A percentile compares a stretch with the other conserved stretches of the same genome.
These are phyloP conservation scores for Nanorana parkeri DNA, from an alignment of 2,113 vertebrate species.

Conservation along the genomic window DNA sequence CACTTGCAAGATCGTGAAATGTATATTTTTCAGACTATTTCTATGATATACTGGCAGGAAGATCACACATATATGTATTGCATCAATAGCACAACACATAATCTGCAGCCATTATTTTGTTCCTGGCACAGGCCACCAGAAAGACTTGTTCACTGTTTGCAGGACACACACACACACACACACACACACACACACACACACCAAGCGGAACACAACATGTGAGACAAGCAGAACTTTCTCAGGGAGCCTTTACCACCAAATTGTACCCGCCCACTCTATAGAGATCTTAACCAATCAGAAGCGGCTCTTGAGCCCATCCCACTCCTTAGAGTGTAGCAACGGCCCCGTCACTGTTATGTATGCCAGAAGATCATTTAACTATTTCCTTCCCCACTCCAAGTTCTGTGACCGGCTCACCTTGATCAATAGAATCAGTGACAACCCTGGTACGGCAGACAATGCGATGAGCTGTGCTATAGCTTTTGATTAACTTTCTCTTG, in stretches of 20 bases:
- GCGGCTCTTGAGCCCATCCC: conserved; percentile 11
- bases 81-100: too few relatives aligned
- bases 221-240: conserved; percentile 8
- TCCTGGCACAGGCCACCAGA: neutral
- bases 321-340: conserved; percentile 3
- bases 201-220: neutral
- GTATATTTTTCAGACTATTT: too few relatives aligned
- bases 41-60: too few relatives aligned
- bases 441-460: neutral
- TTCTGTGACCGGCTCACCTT: neutral
- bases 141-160: neutral
- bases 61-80: too few relatives aligned
- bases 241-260: neutral
- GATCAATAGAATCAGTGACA: neutral
- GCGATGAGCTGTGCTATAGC: neutral
- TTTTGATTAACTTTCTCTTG: too few relatives aligned
- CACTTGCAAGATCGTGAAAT: too few relatives aligned
- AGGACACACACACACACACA: neutral
- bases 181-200: neutral
- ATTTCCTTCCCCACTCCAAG: neutral
- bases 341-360: neutral
- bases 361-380: conserved; percentile 30
- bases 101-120: neutral
- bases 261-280: neutral
- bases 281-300: conserved; percentile 20